Conservation (phyloP, 2,888 invertebrate species). For the Nomada fabriciana region DNA sequence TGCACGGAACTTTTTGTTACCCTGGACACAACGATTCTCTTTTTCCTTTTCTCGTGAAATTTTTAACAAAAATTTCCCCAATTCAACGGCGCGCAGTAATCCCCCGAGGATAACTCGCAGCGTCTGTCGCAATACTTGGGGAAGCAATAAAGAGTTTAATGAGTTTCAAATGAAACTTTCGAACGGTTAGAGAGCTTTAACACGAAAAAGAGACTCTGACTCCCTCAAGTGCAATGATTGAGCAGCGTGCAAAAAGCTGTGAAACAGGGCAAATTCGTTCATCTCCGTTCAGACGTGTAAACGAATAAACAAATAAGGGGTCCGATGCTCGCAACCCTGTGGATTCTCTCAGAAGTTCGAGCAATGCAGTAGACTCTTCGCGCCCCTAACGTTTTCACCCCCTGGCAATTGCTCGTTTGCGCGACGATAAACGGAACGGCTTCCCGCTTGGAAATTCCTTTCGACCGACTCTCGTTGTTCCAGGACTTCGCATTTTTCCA, state of each 20-base stretch:
- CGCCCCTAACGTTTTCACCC: constrained; percentile 20
- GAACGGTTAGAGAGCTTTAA: constrained; percentile 12
- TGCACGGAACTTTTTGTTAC: too few species aligned
- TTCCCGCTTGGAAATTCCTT: constrained; percentile 45
- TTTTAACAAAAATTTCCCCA: background rate
- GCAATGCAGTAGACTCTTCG: background rate
- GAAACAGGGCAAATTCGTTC: background rate
- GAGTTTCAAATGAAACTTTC: constrained; percentile 19
- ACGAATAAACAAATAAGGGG: constrained; percentile 8
- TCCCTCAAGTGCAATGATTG: background rate
- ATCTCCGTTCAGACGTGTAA: background rate
- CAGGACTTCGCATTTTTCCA: constrained; percentile 57
- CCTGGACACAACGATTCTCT: background rate
- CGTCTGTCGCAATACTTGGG: constrained; percentile 30
- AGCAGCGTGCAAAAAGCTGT: too few species aligned
- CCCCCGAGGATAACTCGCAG: constrained; percentile 21
- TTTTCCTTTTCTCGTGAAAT: background rate
- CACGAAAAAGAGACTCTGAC: background rate
- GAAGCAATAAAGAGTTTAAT: constrained; percentile 34
- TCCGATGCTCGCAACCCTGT: background rate
- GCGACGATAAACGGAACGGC: constrained; percentile 47
- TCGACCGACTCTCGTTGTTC: constrained; percentile 19
- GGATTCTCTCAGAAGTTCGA: background rate
- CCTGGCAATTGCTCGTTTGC: constrained; percentile 50
- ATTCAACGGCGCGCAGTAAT: background rate